Evolutionary conservation across 2,797 vertebrate genomes (phyloP).

Genomic region (Cynopterus sphinx): DNA sequence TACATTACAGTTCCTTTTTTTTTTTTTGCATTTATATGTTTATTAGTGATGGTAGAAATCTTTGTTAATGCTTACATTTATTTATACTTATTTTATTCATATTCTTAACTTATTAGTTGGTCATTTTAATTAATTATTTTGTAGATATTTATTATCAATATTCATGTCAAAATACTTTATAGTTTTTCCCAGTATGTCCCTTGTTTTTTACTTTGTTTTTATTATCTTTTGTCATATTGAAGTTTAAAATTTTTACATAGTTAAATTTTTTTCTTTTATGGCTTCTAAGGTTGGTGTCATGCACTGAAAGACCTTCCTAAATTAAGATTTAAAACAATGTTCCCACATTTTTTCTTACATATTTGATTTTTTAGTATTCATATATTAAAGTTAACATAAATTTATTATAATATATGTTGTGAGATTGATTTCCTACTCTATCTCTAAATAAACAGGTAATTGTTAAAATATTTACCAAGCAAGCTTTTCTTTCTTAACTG

Average conservation of each 20-base stretch:
- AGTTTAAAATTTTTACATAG: neutral
- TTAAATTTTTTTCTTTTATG: neutral
- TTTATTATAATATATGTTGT: neutral
- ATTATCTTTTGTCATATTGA: neutral
- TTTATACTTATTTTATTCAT: neutral
- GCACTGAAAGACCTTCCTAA: neutral
- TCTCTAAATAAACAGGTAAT: neutral
- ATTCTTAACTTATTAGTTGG: neutral
- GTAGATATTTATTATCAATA: neutral
- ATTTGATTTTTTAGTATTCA: neutral
- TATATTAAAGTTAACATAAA: neutral
- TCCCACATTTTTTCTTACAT: neutral
- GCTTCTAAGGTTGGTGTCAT: neutral
- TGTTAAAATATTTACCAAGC: conserved; percentile 7
- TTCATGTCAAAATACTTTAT: neutral
- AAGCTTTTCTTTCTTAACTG: neutral
- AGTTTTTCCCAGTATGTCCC: neutral
- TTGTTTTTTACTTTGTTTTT: neutral
- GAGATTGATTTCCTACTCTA: neutral
- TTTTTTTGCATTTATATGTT: neutral
- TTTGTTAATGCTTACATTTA: neutral
- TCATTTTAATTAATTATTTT: neutral
- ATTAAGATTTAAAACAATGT: neutral
- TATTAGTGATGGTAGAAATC: neutral
- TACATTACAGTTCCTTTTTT: neutral